These are phyloP conservation scores for Syngnathus acus DNA, from an alignment of 2,797 vertebrate species.

Conservation along the genomic window DNA sequence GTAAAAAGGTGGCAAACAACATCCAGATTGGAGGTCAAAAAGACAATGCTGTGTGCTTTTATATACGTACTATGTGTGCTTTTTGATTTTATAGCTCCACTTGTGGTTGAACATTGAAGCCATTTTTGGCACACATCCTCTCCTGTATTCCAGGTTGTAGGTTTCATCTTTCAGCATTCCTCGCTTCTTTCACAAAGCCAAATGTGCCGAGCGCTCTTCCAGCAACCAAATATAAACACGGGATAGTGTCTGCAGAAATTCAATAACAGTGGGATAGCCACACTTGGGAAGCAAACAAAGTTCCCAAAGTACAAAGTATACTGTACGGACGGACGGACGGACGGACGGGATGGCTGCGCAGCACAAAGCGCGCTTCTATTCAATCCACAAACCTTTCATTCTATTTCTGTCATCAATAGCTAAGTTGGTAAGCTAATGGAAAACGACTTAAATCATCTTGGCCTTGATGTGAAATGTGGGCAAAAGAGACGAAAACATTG, in stretches of 20 bases:
- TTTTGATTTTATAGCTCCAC: too few relatives aligned
- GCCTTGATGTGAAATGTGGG: conserved; percentile 16
- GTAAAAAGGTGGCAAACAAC: too few relatives aligned
- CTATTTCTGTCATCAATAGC: neutral
- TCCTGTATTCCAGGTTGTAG: conserved; percentile 6
- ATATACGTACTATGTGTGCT: too few relatives aligned
- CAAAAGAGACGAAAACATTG: conserved; percentile 5
- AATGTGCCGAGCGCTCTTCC: conserved; percentile 2
- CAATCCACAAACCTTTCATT: neutral
- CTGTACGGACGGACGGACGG: too few relatives aligned
- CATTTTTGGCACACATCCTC: neutral
- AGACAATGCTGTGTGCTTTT: too few relatives aligned
- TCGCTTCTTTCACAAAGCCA: neutral
- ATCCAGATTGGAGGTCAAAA: too few relatives aligned
- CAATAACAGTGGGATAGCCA: neutral
- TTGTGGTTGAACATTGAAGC: neutral
- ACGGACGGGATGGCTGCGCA: neutral
- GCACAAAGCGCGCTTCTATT: neutral
- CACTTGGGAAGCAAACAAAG: neutral
- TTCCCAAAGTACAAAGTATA: neutral
- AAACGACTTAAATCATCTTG: conserved; percentile 13
- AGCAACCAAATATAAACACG: neutral
- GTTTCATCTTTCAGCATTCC: conserved; percentile 36
- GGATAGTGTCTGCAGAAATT: neutral
- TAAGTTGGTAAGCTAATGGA: neutral